Conservation (phyloP, 2,113 vertebrate genomes). For the Ciconia maguari region DNA sequence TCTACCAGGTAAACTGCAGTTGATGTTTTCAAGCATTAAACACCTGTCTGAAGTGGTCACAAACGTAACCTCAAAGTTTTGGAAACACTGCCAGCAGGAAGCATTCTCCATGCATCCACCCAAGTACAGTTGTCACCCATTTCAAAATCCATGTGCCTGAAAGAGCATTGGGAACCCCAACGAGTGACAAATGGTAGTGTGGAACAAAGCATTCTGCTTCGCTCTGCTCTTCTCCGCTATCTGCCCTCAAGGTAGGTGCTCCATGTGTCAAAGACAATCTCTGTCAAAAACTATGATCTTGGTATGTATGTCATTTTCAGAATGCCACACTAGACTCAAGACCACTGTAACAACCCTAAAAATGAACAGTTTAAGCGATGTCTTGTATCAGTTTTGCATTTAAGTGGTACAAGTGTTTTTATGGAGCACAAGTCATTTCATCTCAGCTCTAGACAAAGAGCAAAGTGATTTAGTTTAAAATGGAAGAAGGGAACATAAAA, state of each 20-base stretch:
- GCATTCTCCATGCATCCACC: not conserved
- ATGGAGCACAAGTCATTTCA: not conserved
- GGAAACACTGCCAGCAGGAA: not conserved
- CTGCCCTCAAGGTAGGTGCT: not conserved
- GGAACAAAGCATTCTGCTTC: not conserved
- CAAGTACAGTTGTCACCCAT: not conserved
- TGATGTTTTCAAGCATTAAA: not conserved
- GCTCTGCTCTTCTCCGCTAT: not conserved
- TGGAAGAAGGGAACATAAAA: not conserved
- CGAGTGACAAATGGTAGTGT: not conserved
- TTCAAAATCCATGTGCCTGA: not conserved
- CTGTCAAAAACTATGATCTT: not conserved
- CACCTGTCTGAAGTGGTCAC: not conserved
- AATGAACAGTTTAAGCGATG: not conserved
- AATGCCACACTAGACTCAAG: not conserved
- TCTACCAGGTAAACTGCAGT: not conserved
- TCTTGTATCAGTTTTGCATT: not conserved
- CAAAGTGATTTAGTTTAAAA: not conserved
- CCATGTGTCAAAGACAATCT: not conserved
- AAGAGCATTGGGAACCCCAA: not conserved
- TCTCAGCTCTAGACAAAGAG: not conserved
- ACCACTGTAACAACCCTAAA: not conserved
- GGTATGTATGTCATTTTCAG: not conserved
- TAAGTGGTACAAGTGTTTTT: not conserved
- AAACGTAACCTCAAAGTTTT: not conserved